Conservation (phyloP, 1,140 invertebrate species). For the Zaprionus ghesquierei region DNA sequence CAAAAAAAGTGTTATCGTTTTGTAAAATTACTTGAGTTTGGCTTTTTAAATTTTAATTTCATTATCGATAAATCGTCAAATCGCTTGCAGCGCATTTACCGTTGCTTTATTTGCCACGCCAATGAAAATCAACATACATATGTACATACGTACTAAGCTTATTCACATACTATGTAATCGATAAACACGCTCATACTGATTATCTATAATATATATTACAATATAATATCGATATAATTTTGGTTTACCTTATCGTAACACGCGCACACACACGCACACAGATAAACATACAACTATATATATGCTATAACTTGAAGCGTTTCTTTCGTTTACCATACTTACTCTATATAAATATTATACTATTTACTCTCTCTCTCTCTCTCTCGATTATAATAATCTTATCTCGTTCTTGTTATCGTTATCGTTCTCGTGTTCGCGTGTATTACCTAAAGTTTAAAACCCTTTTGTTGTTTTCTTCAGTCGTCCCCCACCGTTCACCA, state of each 20-base stretch:
- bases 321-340: slow-evolving; percentile 3
- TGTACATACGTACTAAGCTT: not conserved
- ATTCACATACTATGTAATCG: not conserved
- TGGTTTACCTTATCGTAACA: slow-evolving; percentile 1
- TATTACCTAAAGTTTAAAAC: not conserved
- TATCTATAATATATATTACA: slow-evolving; percentile 11
- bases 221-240: slow-evolving; percentile 19
- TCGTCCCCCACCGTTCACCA: slow-evolving; percentile 10
- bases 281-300: not conserved
- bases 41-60: slow-evolving; percentile 21
- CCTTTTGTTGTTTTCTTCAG: slow-evolving; percentile 2
- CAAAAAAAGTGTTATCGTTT: not conserved
- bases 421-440: not conserved
- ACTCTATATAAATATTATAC: not conserved
- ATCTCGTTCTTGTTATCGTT: slow-evolving; percentile 13
- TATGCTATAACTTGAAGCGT: not conserved
- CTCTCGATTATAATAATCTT: not conserved
- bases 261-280: not conserved
- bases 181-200: not conserved
- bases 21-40: not conserved
- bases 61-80: slow-evolving; percentile 24
- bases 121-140: slow-evolving; percentile 1
- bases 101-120: slow-evolving; percentile 35
- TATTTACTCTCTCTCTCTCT: not conserved
- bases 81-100: slow-evolving; percentile 15